These are phyloP conservation scores for Sitobion miscanthi DNA, from an alignment of 1,140 invertebrate species.

Conservation along the genomic window DNA sequence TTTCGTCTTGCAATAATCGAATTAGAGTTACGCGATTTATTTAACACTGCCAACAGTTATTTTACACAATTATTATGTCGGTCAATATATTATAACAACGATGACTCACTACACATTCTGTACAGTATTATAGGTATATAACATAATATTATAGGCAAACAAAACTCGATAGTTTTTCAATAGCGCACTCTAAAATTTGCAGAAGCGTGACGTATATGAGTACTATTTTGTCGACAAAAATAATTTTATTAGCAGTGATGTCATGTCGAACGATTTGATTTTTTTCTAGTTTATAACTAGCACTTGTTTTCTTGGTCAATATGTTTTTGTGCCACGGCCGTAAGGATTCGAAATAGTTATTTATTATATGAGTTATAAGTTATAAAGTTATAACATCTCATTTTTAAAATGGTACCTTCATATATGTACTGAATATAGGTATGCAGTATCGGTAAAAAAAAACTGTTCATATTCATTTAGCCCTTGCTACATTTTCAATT, in stretches of 20 bases:
- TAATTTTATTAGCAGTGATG: not conserved
- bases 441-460: too few relatives aligned
- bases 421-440: too few relatives aligned
- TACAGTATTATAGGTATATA: not conserved
- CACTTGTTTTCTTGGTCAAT: not conserved
- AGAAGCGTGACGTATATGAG: not conserved
- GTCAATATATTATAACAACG: not conserved
- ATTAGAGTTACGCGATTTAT: not conserved
- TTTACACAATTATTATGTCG: slow-evolving; percentile 3
- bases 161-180: not conserved
- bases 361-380: not conserved
- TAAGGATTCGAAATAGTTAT: not conserved
- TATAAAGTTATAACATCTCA: too few relatives aligned
- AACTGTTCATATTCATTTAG: too few relatives aligned
- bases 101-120: not conserved
- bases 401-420: too few relatives aligned
- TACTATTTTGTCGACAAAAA: slow-evolving; percentile 1
- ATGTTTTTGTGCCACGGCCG: not conserved
- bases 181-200: not conserved
- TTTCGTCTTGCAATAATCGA: not conserved
- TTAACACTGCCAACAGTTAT: not conserved
- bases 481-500: too few relatives aligned
- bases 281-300: not conserved
- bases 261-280: not conserved
- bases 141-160: not conserved